Base-by-base conservation (phyloP, 2,888 invertebrate species). In the Polydesmus complanatus region DNA sequence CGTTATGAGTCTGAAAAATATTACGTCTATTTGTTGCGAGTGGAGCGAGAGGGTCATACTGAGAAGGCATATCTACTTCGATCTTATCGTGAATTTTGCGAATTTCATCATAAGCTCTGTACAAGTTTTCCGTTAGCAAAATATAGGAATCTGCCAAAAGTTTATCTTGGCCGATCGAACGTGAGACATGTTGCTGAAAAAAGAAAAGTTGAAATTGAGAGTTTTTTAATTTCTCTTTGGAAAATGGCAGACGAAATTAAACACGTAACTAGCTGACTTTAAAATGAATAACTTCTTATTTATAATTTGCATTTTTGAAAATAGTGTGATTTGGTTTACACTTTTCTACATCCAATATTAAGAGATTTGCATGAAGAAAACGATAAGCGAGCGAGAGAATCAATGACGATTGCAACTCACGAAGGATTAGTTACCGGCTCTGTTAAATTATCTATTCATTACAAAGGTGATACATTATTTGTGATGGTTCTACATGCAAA, bases 1-100 rank as follows among this genome's bases (percentile, higher is more conserved):
- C 84, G 94, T 66, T 95, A 94, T 74, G 91, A 90, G 72, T 94
- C 95, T 18, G 95, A 94, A 71, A 97, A 97, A 78, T 92, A 93
- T 79, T 98, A 98, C 75, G 93, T 64, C 51, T 75, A 72, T 65
- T 71, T 73, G 37, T 63, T 75, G 19, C 81, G 85, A 66, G 87
- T 96, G 47, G 85, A 84, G 70, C 79, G 96, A 59, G 87, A 86
- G 68, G 84, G 84, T 54, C 88, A 91, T 72, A 81, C 83, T n/a
- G 89, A 91, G 72, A 86, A 90, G 0, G 83, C 87, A 65, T 87
- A 87, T 70, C 80, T 98, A 58, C 92, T 94, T 73, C 84, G 98
- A 63, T 89, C 93, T 0, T 98, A 94, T 76, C 89, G 92, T 68
- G 97, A 98, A 77, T 96, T 97, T 75, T 86, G 88, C 18, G 98